A percentile compares a stretch with the other conserved stretches of the same genome.
These are phyloP conservation scores for Teleogryllus occipitalis DNA, from an alignment of 1,140 invertebrate genomes.

Conservation along the genomic window DNA sequence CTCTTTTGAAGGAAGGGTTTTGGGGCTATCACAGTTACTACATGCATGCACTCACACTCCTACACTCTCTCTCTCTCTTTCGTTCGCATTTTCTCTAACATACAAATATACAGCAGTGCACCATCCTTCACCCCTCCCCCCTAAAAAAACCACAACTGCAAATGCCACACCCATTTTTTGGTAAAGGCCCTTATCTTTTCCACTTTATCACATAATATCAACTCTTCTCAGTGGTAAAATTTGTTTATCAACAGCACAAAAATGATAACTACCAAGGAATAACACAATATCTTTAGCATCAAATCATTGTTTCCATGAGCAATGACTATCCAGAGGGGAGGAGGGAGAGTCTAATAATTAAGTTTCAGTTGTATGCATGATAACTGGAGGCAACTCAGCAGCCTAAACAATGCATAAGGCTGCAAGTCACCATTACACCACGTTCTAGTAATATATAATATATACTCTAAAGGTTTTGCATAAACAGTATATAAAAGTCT, in stretches of 20 bases:
- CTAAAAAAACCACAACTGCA: constrained; percentile 8
- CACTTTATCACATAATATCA: constrained; percentile 11
- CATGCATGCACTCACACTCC: constrained; percentile 15
- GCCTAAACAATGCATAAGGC: neutral
- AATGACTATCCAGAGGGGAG: neutral
- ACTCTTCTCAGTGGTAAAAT: constrained; percentile 12
- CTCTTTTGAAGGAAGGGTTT: constrained; percentile 9
- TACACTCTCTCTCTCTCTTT: neutral
- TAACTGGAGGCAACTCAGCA: neutral
- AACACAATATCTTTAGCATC: neutral
- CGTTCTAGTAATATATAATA: constrained; percentile 12
- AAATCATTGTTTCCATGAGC: constrained; percentile 2
- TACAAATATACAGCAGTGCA: constrained; percentile 11
- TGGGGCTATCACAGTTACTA: constrained; percentile 22
- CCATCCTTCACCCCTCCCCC: constrained; percentile 11
- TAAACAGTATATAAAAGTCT: constrained; percentile 20
- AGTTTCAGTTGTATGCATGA: neutral
- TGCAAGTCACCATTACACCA: neutral
- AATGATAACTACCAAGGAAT: neutral
- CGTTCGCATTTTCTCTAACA: neutral
- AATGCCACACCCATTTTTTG: constrained; percentile 9
- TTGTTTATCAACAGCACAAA: constrained; percentile 7
- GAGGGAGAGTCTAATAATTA: neutral
- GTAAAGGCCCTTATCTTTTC: neutral
- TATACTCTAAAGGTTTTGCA: constrained; percentile 14